A percentile compares a stretch with the other conserved stretches of the same genome.
These are phyloP conservation scores for Pocillopora damicornis DNA, from an alignment of 64 coral and sea anemone genomes.

Conservation along the genomic window DNA sequence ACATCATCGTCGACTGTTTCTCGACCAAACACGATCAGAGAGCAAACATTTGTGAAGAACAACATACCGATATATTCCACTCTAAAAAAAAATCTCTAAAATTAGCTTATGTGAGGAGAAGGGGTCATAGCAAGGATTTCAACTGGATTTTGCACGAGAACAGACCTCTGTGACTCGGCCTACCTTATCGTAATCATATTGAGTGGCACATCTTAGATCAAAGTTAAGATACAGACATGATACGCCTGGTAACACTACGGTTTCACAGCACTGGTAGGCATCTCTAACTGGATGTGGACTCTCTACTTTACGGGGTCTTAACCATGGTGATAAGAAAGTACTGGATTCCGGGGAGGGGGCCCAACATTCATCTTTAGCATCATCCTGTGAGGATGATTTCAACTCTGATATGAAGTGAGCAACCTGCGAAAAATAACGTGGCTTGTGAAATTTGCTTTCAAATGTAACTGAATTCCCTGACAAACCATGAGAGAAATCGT, in stretches of 20 bases:
- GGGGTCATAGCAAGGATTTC: too few species aligned
- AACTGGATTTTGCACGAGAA: too few species aligned
- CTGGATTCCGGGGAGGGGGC: constrained; percentile 3
- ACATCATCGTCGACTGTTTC: too few species aligned
- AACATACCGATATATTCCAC: too few species aligned
- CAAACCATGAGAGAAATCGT: too few species aligned
- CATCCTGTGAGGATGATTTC: neutral
- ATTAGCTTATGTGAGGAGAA: too few species aligned
- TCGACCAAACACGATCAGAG: too few species aligned
- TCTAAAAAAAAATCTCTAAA: too few species aligned
- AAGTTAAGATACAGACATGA: constrained; percentile 77
- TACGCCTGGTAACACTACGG: constrained; percentile 62
- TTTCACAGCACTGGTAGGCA: constrained; percentile 67
- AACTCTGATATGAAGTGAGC: constrained; percentile 32
- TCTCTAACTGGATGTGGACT: constrained; percentile 82
- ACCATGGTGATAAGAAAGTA: constrained; percentile 65
- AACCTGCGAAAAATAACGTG: constrained; percentile 10
- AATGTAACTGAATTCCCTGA: neutral
- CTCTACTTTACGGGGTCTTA: constrained; percentile 63
- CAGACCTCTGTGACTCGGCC: neutral
- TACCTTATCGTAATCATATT: constrained; percentile 99
- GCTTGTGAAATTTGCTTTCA: neutral
- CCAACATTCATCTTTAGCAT: neutral
- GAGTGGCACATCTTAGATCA: constrained; percentile 85
- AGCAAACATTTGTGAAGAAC: too few species aligned